phyloP scores from a whole-genome alignment of 2,888 invertebrate genomes.

The Leucophenga montana region DNA sequence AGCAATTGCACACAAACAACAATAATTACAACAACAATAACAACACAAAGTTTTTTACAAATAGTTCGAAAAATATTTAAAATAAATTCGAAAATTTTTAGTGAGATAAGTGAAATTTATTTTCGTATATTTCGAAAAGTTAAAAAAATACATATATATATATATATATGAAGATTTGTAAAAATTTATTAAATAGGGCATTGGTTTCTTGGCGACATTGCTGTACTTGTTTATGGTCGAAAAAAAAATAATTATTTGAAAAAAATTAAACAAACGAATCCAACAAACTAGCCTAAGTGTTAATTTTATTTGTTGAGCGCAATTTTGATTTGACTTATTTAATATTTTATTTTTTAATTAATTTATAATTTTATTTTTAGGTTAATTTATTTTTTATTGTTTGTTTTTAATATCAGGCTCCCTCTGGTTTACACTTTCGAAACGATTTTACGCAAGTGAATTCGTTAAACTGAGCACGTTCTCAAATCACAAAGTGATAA shows the following conservation, averaged over 20 bases:
- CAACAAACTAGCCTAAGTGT: neutral
- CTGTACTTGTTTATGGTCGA: slow-evolving; percentile 59
- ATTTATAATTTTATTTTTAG: slow-evolving; percentile 25
- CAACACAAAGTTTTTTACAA: slow-evolving; percentile 26
- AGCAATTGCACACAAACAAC: slow-evolving; percentile 41
- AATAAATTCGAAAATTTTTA: slow-evolving; percentile 16
- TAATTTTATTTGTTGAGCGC: neutral
- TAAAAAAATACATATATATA: slow-evolving; percentile 35
- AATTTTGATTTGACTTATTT: slow-evolving; percentile 18
- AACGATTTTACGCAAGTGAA: too few species aligned
- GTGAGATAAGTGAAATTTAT: slow-evolving; percentile 30
- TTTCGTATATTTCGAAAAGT: slow-evolving; percentile 38
- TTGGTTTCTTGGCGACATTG: slow-evolving; percentile 86
- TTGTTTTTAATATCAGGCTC: slow-evolving; percentile 4
- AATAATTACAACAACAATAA: slow-evolving; percentile 8
- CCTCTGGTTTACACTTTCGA: too few species aligned
- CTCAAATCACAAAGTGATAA: too few species aligned
- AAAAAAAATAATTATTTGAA: slow-evolving; percentile 40
- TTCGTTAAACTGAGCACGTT: too few species aligned
- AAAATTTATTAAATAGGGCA: slow-evolving; percentile 73
- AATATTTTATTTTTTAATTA: slow-evolving; percentile 16
- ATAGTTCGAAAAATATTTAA: slow-evolving; percentile 11
- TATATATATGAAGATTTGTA: slow-evolving; percentile 14
- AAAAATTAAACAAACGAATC: slow-evolving; percentile 26
- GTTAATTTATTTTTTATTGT: neutral